Percentiles rank a stretch among this genome's conserved stretches.
These are phyloP conservation scores for Helicoverpa assulta DNA, from an alignment of 2,888 invertebrate genomes.

Conservation along the genomic window DNA sequence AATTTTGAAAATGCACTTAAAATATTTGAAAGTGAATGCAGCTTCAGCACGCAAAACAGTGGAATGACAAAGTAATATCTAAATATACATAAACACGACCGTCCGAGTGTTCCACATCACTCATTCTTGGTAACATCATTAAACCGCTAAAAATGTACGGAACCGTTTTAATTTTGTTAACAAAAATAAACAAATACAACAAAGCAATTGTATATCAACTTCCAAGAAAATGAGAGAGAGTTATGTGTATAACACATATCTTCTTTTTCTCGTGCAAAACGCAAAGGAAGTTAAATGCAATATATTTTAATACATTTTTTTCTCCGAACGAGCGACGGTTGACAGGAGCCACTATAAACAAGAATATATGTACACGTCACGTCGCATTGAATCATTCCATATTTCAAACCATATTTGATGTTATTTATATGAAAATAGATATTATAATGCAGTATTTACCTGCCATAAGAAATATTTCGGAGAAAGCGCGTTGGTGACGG, in stretches of 20 bases:
- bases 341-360: constrained; percentile 66
- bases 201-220: constrained; percentile 71
- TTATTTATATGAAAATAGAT: constrained; percentile 62
- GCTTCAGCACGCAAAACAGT: constrained; percentile 1
- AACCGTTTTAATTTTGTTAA: constrained; percentile 65
- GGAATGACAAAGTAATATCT: constrained; percentile 32
- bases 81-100: constrained; percentile 34
- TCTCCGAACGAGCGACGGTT: constrained; percentile 58
- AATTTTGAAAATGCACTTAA: neutral
- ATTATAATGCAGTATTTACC: constrained; percentile 51
- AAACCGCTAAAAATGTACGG: constrained; percentile 59
- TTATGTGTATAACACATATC: constrained; percentile 66
- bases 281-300: constrained; percentile 61
- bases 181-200: constrained; percentile 67
- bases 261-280: constrained; percentile 62
- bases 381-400: constrained; percentile 61
- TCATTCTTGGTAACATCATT: constrained; percentile 63
- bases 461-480: constrained; percentile 27
- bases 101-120: constrained; percentile 51
- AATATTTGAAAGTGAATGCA: constrained; percentile 2
- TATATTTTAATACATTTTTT: constrained; percentile 68
- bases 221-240: constrained; percentile 68
- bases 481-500: neutral
- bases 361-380: constrained; percentile 55
- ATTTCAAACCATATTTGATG: constrained; percentile 61